Conservation (phyloP, 2,113 vertebrate genomes). For the Gobio gobio region DNA sequence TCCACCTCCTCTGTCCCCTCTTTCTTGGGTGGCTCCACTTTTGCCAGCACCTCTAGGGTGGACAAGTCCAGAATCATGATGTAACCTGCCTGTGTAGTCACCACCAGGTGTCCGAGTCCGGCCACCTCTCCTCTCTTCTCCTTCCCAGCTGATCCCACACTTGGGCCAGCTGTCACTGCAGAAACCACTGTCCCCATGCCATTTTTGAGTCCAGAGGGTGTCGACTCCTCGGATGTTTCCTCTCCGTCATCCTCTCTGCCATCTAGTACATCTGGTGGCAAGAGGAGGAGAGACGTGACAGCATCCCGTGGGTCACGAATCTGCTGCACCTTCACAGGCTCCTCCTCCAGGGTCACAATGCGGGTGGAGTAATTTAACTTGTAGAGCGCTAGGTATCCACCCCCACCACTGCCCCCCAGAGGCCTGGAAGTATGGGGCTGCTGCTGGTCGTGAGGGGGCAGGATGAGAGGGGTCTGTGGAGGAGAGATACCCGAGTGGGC, state of each 20-base stretch:
- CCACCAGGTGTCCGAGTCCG: constrained; percentile 93
- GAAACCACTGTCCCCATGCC: constrained; percentile 53
- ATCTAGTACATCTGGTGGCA: constrained; percentile 95
- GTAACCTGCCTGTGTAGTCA: constrained; percentile 95
- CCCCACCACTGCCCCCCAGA: constrained; percentile 73
- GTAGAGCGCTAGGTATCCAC: constrained; percentile 95
- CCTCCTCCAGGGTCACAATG: constrained; percentile 95
- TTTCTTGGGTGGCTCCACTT: constrained; percentile 95
- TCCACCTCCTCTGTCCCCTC: constrained; percentile 92
- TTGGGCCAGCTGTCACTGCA: constrained; percentile 1
- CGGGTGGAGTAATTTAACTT: constrained; percentile 97
- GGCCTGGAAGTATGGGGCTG: constrained; percentile 71
- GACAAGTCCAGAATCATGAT: constrained; percentile 98
- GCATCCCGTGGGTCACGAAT: constrained; percentile 95
- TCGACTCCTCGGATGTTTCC: constrained; percentile 87
- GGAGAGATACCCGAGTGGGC: constrained; percentile 71
- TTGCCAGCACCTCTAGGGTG: constrained; percentile 94
- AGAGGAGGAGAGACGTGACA: constrained; percentile 94
- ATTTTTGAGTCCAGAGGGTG: constrained; percentile 82
- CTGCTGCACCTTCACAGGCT: constrained; percentile 95
- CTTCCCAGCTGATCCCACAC: constrained; percentile 71
- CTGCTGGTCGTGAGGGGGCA: constrained; percentile 81
- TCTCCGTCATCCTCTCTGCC: constrained; percentile 94
- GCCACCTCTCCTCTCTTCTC: constrained; percentile 85
- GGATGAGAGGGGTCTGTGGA: constrained; percentile 88